Conservation (phyloP, 2,797 vertebrate genomes). For the Glossophaga mutica region DNA sequence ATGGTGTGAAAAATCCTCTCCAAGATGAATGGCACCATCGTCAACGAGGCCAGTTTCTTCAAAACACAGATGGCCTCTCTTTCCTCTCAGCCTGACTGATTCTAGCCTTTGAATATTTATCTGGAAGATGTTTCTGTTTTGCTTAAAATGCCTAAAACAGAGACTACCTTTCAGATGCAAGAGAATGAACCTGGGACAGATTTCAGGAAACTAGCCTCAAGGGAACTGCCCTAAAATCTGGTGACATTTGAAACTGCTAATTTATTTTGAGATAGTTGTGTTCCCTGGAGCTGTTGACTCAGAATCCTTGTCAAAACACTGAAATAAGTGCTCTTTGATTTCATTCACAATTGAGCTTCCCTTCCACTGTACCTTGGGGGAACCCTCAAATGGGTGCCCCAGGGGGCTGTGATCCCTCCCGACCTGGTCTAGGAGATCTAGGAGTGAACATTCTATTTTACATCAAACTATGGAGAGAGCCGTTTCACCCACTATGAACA, state of each 20-base stretch:
- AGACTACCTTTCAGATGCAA: neutral
- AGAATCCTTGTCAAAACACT: neutral
- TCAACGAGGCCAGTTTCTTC: neutral
- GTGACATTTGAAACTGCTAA: neutral
- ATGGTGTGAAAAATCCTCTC: neutral
- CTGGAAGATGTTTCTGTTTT: neutral
- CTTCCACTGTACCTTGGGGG: neutral
- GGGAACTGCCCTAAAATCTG: neutral
- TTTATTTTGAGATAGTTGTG: neutral
- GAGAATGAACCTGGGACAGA: slow-evolving; percentile 13
- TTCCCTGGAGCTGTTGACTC: neutral
- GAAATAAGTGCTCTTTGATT: neutral
- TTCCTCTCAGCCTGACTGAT: neutral
- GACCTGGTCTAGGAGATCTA: neutral
- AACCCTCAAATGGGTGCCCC: neutral
- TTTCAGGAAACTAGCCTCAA: neutral
- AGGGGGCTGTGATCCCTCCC: neutral
- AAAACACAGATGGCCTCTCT: neutral
- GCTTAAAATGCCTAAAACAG: neutral
- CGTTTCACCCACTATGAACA: neutral
- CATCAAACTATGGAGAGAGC: neutral
- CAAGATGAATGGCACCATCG: neutral
- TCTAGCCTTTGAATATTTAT: neutral
- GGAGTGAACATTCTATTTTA: neutral
- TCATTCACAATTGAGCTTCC: neutral